Evolutionary conservation across 2,888 invertebrate genomes (phyloP).

Genomic region (Disparrhopalites patrizii): DNA sequence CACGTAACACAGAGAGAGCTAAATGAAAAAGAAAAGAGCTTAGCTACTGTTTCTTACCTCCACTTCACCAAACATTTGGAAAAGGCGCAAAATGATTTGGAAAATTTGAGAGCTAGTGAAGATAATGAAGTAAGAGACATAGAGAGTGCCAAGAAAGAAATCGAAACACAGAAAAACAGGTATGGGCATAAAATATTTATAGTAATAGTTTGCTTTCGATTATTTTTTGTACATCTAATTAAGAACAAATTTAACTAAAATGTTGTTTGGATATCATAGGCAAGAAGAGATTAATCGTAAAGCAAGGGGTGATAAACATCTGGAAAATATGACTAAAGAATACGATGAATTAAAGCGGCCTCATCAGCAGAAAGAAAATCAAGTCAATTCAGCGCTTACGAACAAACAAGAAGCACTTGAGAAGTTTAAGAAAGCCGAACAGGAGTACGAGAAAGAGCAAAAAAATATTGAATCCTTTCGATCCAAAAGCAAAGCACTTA

Average conservation of each 20-base stretch:
- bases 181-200: constrained; percentile 13
- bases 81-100: constrained; percentile 74
- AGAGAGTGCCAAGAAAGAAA: constrained; percentile 57
- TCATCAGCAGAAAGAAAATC: constrained; percentile 64
- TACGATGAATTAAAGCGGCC: constrained; percentile 62
- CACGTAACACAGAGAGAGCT: constrained; percentile 33
- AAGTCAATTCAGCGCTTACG: constrained; percentile 47
- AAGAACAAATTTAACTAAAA: neutral
- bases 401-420: constrained; percentile 54
- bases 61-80: constrained; percentile 64
- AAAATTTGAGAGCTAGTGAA: constrained; percentile 56
- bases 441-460: constrained; percentile 65
- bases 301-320: constrained; percentile 64
- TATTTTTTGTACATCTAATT: neutral
- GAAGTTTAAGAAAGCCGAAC: constrained; percentile 62
- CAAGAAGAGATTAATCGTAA: constrained; percentile 34
- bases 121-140: constrained; percentile 53
- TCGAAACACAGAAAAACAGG: constrained; percentile 50
- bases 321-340: constrained; percentile 62
- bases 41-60: constrained; percentile 31
- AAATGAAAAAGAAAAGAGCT: constrained; percentile 25
- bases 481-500: constrained; percentile 55
- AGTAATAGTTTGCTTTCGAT: neutral
- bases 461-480: constrained; percentile 60
- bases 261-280: neutral